A percentile compares a stretch with the other conserved stretches of the same genome.
phyloP scores from a whole-genome alignment of 64 coral and sea anemone genomes.

The Exaiptasia diaphana region DNA sequence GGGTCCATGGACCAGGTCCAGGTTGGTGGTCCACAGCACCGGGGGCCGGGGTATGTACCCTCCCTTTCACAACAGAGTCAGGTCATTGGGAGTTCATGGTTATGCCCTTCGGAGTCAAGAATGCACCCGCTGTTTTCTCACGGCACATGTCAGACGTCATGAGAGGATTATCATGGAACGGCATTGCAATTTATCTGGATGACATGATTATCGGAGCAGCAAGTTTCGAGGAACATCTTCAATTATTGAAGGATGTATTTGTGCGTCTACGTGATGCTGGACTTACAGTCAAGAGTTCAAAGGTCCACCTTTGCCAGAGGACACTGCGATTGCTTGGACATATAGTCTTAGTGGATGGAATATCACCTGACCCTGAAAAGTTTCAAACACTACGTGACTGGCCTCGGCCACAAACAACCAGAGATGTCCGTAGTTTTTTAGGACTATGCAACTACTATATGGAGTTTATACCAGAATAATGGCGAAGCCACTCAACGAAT shows the following conservation, averaged over 20 bases:
- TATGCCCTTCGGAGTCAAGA: slow-evolving; percentile 40
- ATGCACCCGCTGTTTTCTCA: slow-evolving; percentile 19
- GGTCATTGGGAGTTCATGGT: slow-evolving; percentile 38
- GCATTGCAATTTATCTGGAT: slow-evolving; percentile 45
- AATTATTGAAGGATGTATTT: slow-evolving; percentile 25
- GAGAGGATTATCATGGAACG: slow-evolving; percentile 11
- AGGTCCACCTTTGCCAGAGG: slow-evolving; percentile 24
- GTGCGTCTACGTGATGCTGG: slow-evolving; percentile 21
- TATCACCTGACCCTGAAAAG: slow-evolving; percentile 35
- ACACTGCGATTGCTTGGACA: slow-evolving; percentile 22
- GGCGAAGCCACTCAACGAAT: too few relatives aligned
- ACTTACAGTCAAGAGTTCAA: slow-evolving; percentile 26
- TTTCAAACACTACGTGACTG: slow-evolving; percentile 22
- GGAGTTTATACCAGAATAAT: too few relatives aligned
- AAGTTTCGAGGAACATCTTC: slow-evolving; percentile 30
- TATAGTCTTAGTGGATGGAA: slow-evolving; percentile 12
- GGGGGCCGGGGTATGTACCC: too few relatives aligned
- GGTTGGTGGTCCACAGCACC: too few relatives aligned
- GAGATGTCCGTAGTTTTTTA: too few relatives aligned
- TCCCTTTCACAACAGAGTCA: slow-evolving; percentile 13
- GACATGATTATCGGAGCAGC: slow-evolving; percentile 42
- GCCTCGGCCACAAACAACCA: too few relatives aligned
- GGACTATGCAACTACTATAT: too few relatives aligned
- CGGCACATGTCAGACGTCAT: slow-evolving; percentile 45
- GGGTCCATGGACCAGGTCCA: too few relatives aligned